Evolutionary conservation across 2,113 vertebrate species (phyloP).

Genomic region (Epinephelus fuscoguttatus): DNA sequence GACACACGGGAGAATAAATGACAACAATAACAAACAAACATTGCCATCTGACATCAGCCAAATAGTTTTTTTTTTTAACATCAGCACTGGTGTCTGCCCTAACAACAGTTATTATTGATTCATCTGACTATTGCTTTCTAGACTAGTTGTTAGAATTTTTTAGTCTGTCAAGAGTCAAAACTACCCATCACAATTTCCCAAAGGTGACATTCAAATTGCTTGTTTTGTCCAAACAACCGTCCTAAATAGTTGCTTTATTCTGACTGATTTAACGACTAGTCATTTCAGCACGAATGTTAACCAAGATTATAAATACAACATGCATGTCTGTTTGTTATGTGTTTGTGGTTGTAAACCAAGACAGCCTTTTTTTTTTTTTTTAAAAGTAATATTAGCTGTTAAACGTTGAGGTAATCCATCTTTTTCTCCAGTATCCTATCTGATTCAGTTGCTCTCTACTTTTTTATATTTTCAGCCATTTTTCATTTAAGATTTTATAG

Average conservation of each 20-base stretch:
- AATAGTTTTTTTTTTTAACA: no score
- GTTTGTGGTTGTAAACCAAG: background rate
- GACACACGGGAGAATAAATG: no score
- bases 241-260: background rate
- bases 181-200: background rate
- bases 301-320: background rate
- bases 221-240: background rate
- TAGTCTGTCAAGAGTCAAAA: background rate
- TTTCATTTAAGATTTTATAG: slow-evolving; percentile 1
- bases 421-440: background rate
- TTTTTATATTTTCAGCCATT: background rate
- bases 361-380: background rate
- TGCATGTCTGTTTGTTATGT: background rate
- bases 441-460: background rate
- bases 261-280: background rate
- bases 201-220: background rate
- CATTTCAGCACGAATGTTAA: background rate
- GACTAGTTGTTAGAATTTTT: background rate
- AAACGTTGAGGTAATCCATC: background rate
- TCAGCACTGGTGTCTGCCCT: no score
- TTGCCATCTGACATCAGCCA: no score
- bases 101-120: background rate
- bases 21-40: background rate
- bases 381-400: background rate
- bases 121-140: background rate